Percentiles rank a stretch among this genome's conserved stretches.
phyloP scores from a whole-genome alignment of 2,888 invertebrate genomes.

The Torymus texanus region DNA sequence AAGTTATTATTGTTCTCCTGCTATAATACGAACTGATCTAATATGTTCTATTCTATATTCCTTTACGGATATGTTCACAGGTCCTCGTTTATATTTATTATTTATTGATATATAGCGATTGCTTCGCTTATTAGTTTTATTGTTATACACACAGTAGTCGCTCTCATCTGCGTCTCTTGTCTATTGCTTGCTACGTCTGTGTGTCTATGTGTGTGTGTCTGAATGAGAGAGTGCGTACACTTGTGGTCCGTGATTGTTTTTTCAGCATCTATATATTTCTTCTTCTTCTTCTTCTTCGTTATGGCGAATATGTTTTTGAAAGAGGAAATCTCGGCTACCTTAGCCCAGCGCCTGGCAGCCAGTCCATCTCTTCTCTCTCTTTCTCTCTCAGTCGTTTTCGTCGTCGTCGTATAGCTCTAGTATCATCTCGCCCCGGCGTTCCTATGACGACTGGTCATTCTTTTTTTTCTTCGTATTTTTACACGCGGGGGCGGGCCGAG shows the following conservation, averaged over 20 bases:
- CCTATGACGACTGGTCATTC: background rate
- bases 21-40: background rate
- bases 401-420: background rate
- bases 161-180: background rate
- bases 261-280: background rate
- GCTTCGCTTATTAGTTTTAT: background rate
- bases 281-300: background rate
- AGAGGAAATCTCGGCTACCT: constrained; percentile 61
- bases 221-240: background rate
- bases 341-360: constrained; percentile 59
- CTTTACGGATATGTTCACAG: constrained; percentile 41
- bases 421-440: too few relatives aligned
- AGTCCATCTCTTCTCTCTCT: constrained; percentile 59
- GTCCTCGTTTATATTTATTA: background rate
- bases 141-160: constrained; percentile 8
- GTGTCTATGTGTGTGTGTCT: background rate
- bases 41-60: constrained; percentile 1
- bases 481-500: too few relatives aligned
- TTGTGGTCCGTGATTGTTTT: constrained; percentile 39
- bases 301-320: too few relatives aligned
- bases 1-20: constrained; percentile 3
- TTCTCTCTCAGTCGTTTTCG: background rate
- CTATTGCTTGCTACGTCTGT: constrained; percentile 26
- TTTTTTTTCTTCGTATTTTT: background rate
- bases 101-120: constrained; percentile 5